Evolutionary conservation across 2,797 vertebrate species (phyloP).

Genomic region (Galaxias olidus): DNA sequence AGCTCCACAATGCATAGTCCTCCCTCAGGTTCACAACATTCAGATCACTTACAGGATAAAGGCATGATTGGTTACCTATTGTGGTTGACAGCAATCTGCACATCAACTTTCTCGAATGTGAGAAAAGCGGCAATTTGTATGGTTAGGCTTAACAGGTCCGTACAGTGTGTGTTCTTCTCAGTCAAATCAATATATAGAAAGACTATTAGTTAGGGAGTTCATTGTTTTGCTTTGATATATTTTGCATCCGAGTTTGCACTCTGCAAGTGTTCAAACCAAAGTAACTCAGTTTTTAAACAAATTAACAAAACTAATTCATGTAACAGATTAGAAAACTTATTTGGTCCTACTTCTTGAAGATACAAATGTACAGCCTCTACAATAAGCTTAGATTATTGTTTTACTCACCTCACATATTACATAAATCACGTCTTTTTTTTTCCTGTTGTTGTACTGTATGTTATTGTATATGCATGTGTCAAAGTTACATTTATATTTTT

Average conservation of each 20-base stretch:
- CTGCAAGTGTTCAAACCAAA: no score
- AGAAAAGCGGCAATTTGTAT: no score
- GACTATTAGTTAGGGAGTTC: no score
- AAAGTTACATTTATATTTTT: not conserved
- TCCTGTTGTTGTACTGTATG: not conserved
- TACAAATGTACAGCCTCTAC: not conserved
- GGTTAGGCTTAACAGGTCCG: no score
- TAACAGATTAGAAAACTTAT: no score
- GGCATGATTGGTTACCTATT: not conserved
- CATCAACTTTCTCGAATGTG: no score
- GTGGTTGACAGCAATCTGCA: slow-evolving; percentile 1
- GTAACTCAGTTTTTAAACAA: not conserved
- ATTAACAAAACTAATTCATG: not conserved
- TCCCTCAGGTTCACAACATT: not conserved
- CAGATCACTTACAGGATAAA: not conserved
- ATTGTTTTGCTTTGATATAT: not conserved
- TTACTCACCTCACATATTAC: not conserved
- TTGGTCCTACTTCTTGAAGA: no score
- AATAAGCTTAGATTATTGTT: not conserved
- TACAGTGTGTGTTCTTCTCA: no score
- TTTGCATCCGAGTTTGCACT: no score
- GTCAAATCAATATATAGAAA: no score
- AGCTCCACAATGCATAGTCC: slow-evolving; percentile 89
- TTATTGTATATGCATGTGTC: not conserved
- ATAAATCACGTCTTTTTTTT: not conserved